phyloP scores from a whole-genome alignment of 2,797 vertebrate genomes.

The Lepilemur ruficaudatus region DNA sequence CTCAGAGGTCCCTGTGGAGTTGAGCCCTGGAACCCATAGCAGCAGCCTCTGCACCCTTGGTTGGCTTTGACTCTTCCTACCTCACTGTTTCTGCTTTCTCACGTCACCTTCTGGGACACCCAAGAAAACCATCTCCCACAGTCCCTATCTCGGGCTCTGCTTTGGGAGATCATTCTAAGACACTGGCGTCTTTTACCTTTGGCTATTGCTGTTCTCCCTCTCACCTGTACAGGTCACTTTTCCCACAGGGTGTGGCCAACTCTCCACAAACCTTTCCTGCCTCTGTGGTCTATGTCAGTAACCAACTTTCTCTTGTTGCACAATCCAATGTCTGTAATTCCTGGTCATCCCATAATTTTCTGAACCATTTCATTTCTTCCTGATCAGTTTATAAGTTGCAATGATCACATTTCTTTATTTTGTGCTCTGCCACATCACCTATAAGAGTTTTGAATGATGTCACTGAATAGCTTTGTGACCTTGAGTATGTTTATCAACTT shows the following conservation, averaged over 20 bases:
- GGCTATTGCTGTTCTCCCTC: neutral
- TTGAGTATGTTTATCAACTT: neutral
- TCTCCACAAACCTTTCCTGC: neutral
- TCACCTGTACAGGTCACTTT: neutral
- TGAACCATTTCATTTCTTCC: neutral
- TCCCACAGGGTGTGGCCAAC: neutral
- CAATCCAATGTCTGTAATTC: neutral
- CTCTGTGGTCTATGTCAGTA: neutral
- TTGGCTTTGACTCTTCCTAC: neutral
- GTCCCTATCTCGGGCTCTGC: neutral
- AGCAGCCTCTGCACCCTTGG: neutral
- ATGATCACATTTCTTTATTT: neutral
- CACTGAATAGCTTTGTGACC: neutral
- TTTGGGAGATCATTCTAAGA: neutral
- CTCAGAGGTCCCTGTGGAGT: neutral
- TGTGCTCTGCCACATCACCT: neutral
- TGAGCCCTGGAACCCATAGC: neutral
- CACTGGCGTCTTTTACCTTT: accelerated
- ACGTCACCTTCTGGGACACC: neutral
- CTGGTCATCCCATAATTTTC: neutral
- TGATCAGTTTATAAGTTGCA: neutral
- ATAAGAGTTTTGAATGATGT: neutral
- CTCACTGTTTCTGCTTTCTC: neutral
- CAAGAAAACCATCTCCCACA: neutral
- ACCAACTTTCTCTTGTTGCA: neutral